phyloP scores from a whole-genome alignment of 2,888 invertebrate species.

The Colostygia pectinataria region DNA sequence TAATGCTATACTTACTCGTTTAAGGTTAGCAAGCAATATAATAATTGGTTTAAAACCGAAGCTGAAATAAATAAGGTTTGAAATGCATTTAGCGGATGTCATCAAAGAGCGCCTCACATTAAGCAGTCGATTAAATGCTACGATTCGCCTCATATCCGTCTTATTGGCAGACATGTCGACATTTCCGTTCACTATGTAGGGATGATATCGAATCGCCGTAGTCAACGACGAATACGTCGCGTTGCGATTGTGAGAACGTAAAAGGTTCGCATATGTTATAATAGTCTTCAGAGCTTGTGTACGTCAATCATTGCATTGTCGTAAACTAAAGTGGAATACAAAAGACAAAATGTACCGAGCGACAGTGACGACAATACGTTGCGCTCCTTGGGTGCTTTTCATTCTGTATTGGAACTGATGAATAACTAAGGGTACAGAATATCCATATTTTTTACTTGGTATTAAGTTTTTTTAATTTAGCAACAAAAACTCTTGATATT shows the following conservation, averaged over 20 bases:
- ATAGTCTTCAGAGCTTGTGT: slow-evolving; percentile 22
- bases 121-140: slow-evolving; percentile 14
- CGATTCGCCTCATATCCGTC: slow-evolving; percentile 11
- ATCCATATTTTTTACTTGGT: no score
- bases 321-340: slow-evolving; percentile 25
- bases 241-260: slow-evolving; percentile 28
- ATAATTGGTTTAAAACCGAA: not conserved
- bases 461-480: no score
- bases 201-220: slow-evolving; percentile 7
- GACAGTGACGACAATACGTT: slow-evolving; percentile 19
- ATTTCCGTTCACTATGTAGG: slow-evolving; percentile 22
- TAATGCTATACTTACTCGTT: no score
- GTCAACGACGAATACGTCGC: slow-evolving; percentile 15
- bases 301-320: slow-evolving; percentile 34
- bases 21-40: no score
- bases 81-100: slow-evolving; percentile 3
- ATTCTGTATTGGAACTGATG: slow-evolving; percentile 10
- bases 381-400: slow-evolving; percentile 3
- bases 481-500: no score
- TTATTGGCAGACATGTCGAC: slow-evolving; percentile 16
- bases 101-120: slow-evolving; percentile 10
- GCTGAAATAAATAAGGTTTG: not conserved
- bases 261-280: slow-evolving; percentile 19
- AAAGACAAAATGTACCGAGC: slow-evolving; percentile 25
- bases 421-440: not conserved